These are phyloP conservation scores for Kryptolebias marmoratus DNA, from an alignment of 2,113 vertebrate genomes.

Conservation along the genomic window DNA sequence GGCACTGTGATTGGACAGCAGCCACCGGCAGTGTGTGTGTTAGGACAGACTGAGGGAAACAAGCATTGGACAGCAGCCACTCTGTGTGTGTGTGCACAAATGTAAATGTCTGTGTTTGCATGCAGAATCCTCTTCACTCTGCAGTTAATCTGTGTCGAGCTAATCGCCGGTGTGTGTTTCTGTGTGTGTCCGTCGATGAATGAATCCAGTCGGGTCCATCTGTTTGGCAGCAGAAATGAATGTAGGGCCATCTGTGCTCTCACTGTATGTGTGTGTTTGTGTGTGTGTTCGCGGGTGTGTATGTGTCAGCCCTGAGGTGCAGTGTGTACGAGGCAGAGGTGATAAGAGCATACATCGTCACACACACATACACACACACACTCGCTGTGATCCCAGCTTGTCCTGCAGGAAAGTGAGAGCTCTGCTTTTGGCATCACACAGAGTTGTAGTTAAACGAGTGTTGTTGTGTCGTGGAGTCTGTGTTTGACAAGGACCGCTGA, in stretches of 20 bases:
- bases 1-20: conserved; percentile 60
- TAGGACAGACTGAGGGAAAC: conserved; percentile 65
- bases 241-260: conserved; percentile 95
- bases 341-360: conserved; percentile 68
- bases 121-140: conserved; percentile 43
- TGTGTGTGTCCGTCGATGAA: conserved; percentile 87
- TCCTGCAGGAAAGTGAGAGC: conserved; percentile 59
- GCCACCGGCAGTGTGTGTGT: conserved; percentile 49
- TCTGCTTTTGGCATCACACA: conserved; percentile 33
- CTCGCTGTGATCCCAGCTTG: conserved; percentile 53
- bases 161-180: conserved; percentile 20
- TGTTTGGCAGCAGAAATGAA: conserved; percentile 96
- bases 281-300: conserved; percentile 38
- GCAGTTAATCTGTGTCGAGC: conserved; percentile 20
- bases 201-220: conserved; percentile 89
- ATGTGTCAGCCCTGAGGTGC: conserved; percentile 57
- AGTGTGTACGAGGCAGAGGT: conserved; percentile 72
- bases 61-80: conserved; percentile 63
- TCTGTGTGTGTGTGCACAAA: conserved; percentile 49
- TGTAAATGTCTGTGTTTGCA: conserved; percentile 34
- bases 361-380: conserved; percentile 49
- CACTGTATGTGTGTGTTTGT: conserved; percentile 60
- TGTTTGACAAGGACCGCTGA: not conserved
- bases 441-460: conserved; percentile 40
- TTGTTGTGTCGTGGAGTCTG: conserved; percentile 28